Percentiles rank a stretch among this genome's conserved stretches.
phyloP scores from a whole-genome alignment of 2,888 invertebrate genomes.

The Yponomeuta evonymella region DNA sequence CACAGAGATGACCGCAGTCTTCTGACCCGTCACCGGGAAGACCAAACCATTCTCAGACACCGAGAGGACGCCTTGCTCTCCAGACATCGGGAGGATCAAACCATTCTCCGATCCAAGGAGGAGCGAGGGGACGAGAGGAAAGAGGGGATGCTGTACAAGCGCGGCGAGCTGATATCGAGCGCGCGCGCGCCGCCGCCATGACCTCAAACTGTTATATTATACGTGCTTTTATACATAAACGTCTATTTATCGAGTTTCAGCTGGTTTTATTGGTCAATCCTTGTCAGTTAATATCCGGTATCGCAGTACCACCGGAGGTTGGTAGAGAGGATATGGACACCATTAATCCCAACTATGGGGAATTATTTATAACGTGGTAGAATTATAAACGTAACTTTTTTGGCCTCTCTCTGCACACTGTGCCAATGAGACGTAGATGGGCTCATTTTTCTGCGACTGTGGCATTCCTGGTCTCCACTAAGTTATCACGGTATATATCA shows the following conservation, averaged over 20 bases:
- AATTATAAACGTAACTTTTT: too few relatives aligned
- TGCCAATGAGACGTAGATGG: too few relatives aligned
- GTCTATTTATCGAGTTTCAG: slow-evolving; percentile 57
- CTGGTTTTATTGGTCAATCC: slow-evolving; percentile 14
- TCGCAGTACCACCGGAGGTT: too few relatives aligned
- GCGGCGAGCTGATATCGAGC: slow-evolving; percentile 88
- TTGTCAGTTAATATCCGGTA: too few relatives aligned
- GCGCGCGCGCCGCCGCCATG: slow-evolving; percentile 73
- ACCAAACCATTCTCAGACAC: slow-evolving; percentile 53
- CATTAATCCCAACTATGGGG: too few relatives aligned
- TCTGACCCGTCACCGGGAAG: background rate
- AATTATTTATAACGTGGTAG: too few relatives aligned
- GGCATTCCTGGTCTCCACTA: too few relatives aligned
- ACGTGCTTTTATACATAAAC: slow-evolving; percentile 67
- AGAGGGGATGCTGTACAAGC: slow-evolving; percentile 80
- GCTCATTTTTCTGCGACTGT: too few relatives aligned
- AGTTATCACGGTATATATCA: too few relatives aligned
- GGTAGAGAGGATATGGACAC: too few relatives aligned
- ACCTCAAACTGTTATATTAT: slow-evolving; percentile 35
- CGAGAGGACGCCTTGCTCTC: slow-evolving; percentile 36
- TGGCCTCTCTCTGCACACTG: too few relatives aligned
- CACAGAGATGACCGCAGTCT: slow-evolving; percentile 31
- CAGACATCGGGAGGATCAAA: slow-evolving; percentile 14
- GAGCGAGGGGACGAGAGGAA: slow-evolving; percentile 5
- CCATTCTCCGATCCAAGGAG: background rate